Percentiles rank a stretch among this genome's conserved stretches.
These are phyloP conservation scores for Xestoiulus laeticollis DNA, from an alignment of 2,888 invertebrate species.

Conservation along the genomic window DNA sequence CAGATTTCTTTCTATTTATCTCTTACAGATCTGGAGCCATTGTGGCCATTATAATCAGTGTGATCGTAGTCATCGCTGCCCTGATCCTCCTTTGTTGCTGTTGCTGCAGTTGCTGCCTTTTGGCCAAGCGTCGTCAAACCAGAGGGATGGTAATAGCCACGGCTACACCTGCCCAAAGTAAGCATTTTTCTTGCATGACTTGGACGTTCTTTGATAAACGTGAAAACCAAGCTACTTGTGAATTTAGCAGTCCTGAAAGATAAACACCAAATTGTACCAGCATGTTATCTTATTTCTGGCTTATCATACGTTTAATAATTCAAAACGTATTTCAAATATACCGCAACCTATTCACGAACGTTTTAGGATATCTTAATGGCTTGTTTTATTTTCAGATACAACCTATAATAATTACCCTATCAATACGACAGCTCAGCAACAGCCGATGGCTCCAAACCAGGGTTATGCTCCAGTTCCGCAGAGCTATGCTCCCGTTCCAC, in stretches of 20 bases:
- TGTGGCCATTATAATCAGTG: background rate
- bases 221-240: too few relatives aligned
- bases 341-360: too few relatives aligned
- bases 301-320: background rate
- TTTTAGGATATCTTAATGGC: too few relatives aligned
- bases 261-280: too few relatives aligned
- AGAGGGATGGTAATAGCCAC: background rate
- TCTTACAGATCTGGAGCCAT: background rate
- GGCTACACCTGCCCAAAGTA: slow-evolving; percentile 27
- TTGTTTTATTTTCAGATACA: background rate
- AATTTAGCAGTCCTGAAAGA: too few relatives aligned
- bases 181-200: background rate
- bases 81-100: slow-evolving; percentile 40
- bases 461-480: slow-evolving; percentile 7
- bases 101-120: slow-evolving; percentile 14
- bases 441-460: background rate
- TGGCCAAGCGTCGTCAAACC: slow-evolving; percentile 44
- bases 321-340: too few relatives aligned
- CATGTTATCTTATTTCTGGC: background rate
- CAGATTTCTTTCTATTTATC: background rate
- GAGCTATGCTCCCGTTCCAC: background rate
- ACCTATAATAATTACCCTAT: background rate
- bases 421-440: background rate
- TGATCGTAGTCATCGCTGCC: background rate
- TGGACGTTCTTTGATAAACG: too few relatives aligned